Conservation (phyloP, 1,140 invertebrate genomes). For the Antheraea mylitta region DNA sequence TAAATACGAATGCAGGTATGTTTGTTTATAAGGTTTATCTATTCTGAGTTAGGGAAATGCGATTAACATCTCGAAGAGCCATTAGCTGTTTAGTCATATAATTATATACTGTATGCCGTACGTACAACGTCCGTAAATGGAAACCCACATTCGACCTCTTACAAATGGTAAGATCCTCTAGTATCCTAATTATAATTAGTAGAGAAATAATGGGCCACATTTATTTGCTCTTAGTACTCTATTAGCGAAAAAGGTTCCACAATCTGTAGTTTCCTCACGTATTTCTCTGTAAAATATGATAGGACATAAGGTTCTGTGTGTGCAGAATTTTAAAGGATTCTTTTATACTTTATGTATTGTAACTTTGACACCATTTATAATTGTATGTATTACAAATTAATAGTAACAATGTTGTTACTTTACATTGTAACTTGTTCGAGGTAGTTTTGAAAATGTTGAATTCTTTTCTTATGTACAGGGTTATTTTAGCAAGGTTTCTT, state of each 20-base stretch:
- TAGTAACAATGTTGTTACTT: too few species aligned
- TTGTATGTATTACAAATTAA: too few species aligned
- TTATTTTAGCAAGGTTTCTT: too few species aligned
- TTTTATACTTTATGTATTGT: conserved; percentile 4
- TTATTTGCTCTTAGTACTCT: conserved; percentile 12
- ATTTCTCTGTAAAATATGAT: conserved; percentile 3
- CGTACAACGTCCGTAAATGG: not conserved
- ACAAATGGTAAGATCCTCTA: not conserved
- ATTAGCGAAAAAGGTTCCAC: conserved; percentile 3
- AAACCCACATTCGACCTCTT: conserved; percentile 4
- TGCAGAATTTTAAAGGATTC: not conserved
- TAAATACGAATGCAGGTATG: too few species aligned
- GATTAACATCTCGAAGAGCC: not conserved
- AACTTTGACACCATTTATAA: too few species aligned
- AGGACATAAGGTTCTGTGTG: not conserved
- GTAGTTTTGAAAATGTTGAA: too few species aligned
- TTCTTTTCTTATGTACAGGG: too few species aligned
- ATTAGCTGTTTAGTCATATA: not conserved
- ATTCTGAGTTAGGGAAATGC: not conserved
- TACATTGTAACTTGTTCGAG: too few species aligned
- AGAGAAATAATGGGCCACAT: conserved; percentile 11
- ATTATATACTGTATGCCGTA: too few species aligned
- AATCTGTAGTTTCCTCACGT: conserved; percentile 2
- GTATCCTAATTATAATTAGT: conserved; percentile 13
- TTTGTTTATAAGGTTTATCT: not conserved